These are phyloP conservation scores for Ctenodactylus gundi DNA, from an alignment of 2,113 vertebrate species.

Conservation along the genomic window DNA sequence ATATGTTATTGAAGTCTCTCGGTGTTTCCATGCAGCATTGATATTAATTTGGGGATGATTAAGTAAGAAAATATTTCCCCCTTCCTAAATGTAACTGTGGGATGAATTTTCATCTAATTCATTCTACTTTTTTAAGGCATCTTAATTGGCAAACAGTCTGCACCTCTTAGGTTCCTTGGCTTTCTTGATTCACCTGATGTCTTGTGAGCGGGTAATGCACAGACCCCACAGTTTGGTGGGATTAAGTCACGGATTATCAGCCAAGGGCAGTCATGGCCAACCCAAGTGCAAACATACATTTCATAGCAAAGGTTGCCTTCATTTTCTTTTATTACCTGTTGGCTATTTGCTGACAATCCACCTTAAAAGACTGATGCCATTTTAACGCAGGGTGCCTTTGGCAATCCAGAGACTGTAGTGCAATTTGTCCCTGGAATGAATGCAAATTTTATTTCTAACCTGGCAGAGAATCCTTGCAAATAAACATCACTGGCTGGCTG, in stretches of 20 bases:
- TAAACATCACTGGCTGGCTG: slow-evolving; percentile 72
- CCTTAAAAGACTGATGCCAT: slow-evolving; percentile 54
- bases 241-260: slow-evolving; percentile 1
- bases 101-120: not conserved
- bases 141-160: not conserved
- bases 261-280: not conserved
- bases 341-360: slow-evolving; percentile 26
- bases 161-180: not conserved
- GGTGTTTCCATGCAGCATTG: not conserved
- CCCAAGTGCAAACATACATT: not conserved
- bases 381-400: slow-evolving; percentile 47
- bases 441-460: slow-evolving; percentile 76
- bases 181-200: not conserved
- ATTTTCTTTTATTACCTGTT: not conserved
- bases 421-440: slow-evolving; percentile 76
- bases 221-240: not conserved
- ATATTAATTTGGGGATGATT: not conserved
- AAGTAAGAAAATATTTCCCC: not conserved
- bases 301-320: not conserved
- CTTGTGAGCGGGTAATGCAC: not conserved
- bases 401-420: slow-evolving; percentile 46
- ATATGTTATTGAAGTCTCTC: not conserved
- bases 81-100: not conserved
- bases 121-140: not conserved
- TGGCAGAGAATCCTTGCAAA: slow-evolving; percentile 76